A percentile compares a stretch with the other conserved stretches of the same genome.
phyloP scores from a whole-genome alignment of 1,140 invertebrate genomes.

The Brachionus manjavacas region DNA sequence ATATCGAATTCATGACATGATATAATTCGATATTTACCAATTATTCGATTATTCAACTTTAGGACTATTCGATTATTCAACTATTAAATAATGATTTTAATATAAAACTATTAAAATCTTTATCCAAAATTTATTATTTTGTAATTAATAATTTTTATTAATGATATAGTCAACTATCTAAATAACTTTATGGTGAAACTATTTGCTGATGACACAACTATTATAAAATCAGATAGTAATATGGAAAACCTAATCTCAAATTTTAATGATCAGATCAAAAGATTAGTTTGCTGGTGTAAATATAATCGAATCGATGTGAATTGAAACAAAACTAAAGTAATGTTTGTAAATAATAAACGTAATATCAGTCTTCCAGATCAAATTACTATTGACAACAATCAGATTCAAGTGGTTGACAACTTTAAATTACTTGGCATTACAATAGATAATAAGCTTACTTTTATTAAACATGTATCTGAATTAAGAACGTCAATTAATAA shows the following conservation, averaged over 20 bases:
- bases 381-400: not conserved
- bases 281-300: not conserved
- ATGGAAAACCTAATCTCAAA: not conserved
- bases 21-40: too few relatives aligned
- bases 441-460: not conserved
- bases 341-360: not conserved
- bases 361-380: not conserved
- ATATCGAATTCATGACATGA: too few relatives aligned
- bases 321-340: not conserved
- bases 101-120: too few relatives aligned
- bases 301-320: not conserved
- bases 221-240: not conserved
- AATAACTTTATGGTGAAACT: not conserved
- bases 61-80: too few relatives aligned
- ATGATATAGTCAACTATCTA: constrained; percentile 14
- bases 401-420: not conserved
- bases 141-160: not conserved
- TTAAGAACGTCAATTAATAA: too few relatives aligned
- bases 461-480: not conserved
- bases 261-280: not conserved
- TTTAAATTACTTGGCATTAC: too few relatives aligned
- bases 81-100: too few relatives aligned
- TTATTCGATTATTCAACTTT: too few relatives aligned
- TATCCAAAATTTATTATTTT: too few relatives aligned
- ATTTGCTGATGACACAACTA: not conserved